A percentile compares a stretch with the other conserved stretches of the same genome.
These are phyloP conservation scores for Aspidiotus destructor DNA, from an alignment of 2,888 invertebrate genomes.

Conservation along the genomic window DNA sequence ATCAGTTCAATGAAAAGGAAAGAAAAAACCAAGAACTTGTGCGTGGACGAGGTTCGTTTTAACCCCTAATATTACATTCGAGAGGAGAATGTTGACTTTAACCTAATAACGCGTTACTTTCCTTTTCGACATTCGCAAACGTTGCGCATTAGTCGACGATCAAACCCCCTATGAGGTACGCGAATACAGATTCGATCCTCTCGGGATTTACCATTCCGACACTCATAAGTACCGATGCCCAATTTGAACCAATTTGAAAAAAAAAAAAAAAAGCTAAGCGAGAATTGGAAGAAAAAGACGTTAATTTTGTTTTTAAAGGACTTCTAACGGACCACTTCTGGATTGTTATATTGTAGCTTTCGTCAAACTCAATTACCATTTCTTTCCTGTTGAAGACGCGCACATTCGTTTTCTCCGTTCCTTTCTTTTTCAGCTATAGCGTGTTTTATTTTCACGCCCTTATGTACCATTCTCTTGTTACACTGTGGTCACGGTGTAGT, in stretches of 20 bases:
- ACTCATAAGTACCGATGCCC: slow-evolving; percentile 31
- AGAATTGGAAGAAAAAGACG: slow-evolving; percentile 21
- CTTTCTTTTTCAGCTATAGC: neutral
- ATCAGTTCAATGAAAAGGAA: too few species aligned
- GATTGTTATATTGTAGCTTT: slow-evolving; percentile 28
- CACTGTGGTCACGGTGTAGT: neutral
- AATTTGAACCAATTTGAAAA: slow-evolving; percentile 31
- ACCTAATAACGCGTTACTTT: slow-evolving; percentile 28
- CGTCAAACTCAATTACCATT: slow-evolving; percentile 32
- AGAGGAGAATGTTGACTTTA: slow-evolving; percentile 26
- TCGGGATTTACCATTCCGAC: slow-evolving; percentile 26
- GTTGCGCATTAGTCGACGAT: slow-evolving; percentile 6
- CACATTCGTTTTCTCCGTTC: neutral
- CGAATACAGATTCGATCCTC: slow-evolving; percentile 13
- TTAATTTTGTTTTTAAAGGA: slow-evolving; percentile 33
- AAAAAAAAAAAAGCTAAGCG: slow-evolving; percentile 21
- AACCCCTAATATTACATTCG: neutral
- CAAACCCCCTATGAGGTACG: slow-evolving; percentile 14
- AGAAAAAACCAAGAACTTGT: too few species aligned
- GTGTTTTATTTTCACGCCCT: neutral
- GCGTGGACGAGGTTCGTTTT: too few species aligned
- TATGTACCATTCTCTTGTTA: neutral
- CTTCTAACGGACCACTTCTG: slow-evolving; percentile 32
- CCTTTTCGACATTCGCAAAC: neutral
- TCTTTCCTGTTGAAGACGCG: slow-evolving; percentile 23